These are phyloP conservation scores for Caenorhabditis parvicauda DNA, from an alignment of 2,888 invertebrate genomes.

Conservation along the genomic window DNA sequence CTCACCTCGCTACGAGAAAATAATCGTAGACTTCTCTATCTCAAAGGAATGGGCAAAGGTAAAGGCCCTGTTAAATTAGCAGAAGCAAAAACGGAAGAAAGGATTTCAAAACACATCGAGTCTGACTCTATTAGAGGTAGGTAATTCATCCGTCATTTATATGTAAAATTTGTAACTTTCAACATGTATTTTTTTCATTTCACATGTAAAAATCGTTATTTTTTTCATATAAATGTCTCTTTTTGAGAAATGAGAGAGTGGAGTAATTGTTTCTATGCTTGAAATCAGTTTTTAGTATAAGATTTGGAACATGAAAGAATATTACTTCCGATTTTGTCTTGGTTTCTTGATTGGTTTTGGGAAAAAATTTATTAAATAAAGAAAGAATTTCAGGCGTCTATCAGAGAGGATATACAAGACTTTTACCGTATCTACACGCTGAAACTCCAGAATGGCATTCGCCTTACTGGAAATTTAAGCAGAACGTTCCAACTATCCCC, in stretches of 20 bases:
- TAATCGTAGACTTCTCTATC: slow-evolving; percentile 50
- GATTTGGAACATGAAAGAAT: too few relatives aligned
- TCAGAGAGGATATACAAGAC: slow-evolving; percentile 53
- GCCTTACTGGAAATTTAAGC: slow-evolving; percentile 52
- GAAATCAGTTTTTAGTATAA: too few relatives aligned
- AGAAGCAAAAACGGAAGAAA: slow-evolving; percentile 56
- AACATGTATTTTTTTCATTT: neutral
- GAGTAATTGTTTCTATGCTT: too few relatives aligned
- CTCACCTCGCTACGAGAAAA: slow-evolving; percentile 50
- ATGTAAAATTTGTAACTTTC: neutral
- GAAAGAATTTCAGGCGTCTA: slow-evolving; percentile 47
- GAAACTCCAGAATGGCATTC: slow-evolving; percentile 56
- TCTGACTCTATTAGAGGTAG: slow-evolving; percentile 55
- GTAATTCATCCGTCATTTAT: neutral
- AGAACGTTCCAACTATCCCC: neutral
- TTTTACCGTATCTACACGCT: slow-evolving; percentile 52
- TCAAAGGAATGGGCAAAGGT: slow-evolving; percentile 30
- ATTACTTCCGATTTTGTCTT: too few relatives aligned
- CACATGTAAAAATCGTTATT: too few relatives aligned
- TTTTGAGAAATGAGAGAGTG: too few relatives aligned
- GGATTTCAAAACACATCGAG: slow-evolving; percentile 40
- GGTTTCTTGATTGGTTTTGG: too few relatives aligned
- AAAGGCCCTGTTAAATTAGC: slow-evolving; percentile 49
- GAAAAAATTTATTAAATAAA: neutral
- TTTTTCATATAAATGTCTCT: too few relatives aligned